These are phyloP conservation scores for Poecilus cupreus DNA, from an alignment of 2,888 invertebrate genomes.

Conservation along the genomic window DNA sequence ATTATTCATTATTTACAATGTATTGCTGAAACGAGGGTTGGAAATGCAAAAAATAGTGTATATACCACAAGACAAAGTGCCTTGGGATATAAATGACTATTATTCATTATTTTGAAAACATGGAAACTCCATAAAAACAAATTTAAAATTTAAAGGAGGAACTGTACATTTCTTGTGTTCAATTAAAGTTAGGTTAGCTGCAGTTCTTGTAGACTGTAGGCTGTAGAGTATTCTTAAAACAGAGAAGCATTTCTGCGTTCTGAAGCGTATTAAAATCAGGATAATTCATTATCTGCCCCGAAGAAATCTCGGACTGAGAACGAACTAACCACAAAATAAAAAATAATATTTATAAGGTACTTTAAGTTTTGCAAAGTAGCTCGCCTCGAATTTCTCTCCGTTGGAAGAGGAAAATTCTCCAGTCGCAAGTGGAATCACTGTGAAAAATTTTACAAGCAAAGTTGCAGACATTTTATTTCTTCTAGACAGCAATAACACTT, in stretches of 20 bases:
- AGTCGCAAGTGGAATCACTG: slow-evolving; percentile 9
- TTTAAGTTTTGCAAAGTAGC: slow-evolving; percentile 48
- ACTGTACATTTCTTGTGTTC: slow-evolving; percentile 8
- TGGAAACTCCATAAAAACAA: background rate
- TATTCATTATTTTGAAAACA: too few species aligned
- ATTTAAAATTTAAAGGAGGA: background rate
- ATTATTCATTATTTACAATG: too few species aligned
- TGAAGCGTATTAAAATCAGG: slow-evolving; percentile 12
- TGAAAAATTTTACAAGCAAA: slow-evolving; percentile 55
- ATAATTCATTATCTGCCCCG: slow-evolving; percentile 27
- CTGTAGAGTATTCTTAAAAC: slow-evolving; percentile 16
- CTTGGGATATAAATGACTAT: too few species aligned
- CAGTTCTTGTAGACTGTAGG: too few species aligned
- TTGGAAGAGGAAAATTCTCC: background rate
- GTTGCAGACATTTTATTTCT: slow-evolving; percentile 55
- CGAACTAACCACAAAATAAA: slow-evolving; percentile 37
- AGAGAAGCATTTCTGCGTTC: background rate
- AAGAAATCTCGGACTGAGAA: background rate
- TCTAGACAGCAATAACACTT: slow-evolving; percentile 51
- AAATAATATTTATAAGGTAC: slow-evolving; percentile 44
- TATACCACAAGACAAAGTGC: too few species aligned
- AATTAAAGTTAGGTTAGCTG: too few species aligned
- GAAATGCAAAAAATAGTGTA: too few species aligned
- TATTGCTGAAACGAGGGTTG: too few species aligned
- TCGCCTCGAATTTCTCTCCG: background rate